A percentile compares a stretch with the other conserved stretches of the same genome.
These are phyloP conservation scores for Oikopleura dioica DNA, from an alignment of 23 tunicate species.

Conservation along the genomic window DNA sequence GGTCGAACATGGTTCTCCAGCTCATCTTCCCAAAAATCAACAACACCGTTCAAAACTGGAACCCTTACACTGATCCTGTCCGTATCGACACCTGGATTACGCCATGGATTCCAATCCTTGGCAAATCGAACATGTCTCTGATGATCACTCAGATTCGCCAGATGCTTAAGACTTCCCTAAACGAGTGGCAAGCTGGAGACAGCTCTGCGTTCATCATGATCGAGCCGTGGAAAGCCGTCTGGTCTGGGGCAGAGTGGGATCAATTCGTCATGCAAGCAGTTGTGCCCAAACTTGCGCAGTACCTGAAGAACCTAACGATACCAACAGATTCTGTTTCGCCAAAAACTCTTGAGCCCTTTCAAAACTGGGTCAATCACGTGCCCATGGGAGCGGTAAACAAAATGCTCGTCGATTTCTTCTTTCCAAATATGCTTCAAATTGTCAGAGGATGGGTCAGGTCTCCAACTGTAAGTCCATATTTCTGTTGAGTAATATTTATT, in stretches of 20 bases:
- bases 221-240: conserved; percentile 87
- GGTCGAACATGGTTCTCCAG: conserved; percentile 43
- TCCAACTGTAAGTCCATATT: neutral
- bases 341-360: neutral
- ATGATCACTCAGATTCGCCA: conserved; percentile 51
- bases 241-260: conserved; percentile 76
- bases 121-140: neutral
- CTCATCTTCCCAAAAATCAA: conserved; percentile 55
- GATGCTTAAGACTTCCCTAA: conserved; percentile 37
- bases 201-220: conserved; percentile 64
- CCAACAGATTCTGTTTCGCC: neutral
- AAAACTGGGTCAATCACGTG: neutral
- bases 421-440: neutral
- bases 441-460: neutral
- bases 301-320: neutral
- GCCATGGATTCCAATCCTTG: conserved; percentile 61
- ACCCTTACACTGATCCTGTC: conserved; percentile 70
- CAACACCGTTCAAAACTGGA: conserved; percentile 64
- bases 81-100: conserved; percentile 93
- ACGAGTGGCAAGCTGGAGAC: conserved; percentile 79
- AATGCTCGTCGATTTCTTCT: neutral
- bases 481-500: too few relatives aligned
- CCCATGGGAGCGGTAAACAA: neutral
- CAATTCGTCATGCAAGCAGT: conserved; percentile 79
- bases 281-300: conserved; percentile 40